Conservation (phyloP, 2,888 invertebrate genomes). For the Lamellibrachia columna region DNA sequence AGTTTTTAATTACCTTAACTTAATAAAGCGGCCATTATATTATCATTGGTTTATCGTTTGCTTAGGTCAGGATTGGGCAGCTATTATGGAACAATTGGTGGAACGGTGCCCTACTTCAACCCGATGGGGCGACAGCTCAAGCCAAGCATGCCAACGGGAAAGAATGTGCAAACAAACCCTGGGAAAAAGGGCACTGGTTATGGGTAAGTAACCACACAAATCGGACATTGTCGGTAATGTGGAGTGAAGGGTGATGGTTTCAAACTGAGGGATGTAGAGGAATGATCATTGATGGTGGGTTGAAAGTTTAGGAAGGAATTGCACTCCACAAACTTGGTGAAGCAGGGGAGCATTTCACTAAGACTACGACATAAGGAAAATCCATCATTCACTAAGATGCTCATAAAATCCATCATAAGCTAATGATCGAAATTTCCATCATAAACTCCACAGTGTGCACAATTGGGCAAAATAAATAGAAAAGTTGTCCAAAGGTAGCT, state of each 20-base stretch:
- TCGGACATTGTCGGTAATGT: neutral
- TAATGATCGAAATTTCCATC: no score
- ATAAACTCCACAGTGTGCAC: no score
- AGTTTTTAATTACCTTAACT: neutral
- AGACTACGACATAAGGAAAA: no score
- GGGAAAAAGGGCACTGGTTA: conserved; percentile 65
- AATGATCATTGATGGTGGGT: neutral
- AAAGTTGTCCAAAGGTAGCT: no score
- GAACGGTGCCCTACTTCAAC: conserved; percentile 59
- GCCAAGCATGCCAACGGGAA: conserved; percentile 51
- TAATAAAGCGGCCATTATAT: neutral
- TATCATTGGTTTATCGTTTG: neutral
- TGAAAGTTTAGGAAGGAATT: neutral
- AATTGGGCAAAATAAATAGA: no score
- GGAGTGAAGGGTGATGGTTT: neutral
- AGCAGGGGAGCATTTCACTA: no score
- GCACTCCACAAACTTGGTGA: neutral
- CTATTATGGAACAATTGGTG: conserved; percentile 64
- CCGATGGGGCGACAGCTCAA: conserved; percentile 49
- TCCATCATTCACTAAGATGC: no score
- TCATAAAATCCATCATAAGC: no score
- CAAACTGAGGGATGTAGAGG: neutral
- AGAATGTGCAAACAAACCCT: conserved; percentile 64
- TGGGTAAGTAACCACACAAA: conserved; percentile 54
- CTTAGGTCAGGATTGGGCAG: conserved; percentile 58